Conservation (phyloP, 2,888 invertebrate genomes). For the Biston betularia region DNA sequence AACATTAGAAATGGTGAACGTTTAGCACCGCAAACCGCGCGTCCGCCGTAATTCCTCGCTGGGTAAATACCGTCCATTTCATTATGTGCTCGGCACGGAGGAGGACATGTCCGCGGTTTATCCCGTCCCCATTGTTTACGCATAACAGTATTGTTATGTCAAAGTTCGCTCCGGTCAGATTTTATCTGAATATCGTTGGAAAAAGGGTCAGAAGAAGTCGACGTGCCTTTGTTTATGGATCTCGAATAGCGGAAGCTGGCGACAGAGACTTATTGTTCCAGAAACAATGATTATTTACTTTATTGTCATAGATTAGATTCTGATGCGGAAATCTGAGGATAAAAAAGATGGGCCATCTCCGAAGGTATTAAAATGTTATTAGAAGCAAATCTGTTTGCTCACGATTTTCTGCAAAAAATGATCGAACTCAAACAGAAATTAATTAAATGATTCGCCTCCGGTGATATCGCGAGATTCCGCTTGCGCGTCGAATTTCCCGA, state of each 20-base stretch:
- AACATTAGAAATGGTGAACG: constrained; percentile 36
- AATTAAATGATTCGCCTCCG: constrained; percentile 30
- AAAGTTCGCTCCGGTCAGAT: constrained; percentile 45
- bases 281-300: constrained; percentile 17
- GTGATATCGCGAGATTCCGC: constrained; percentile 28
- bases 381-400: constrained; percentile 10
- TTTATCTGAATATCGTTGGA: constrained; percentile 44
- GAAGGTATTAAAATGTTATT: constrained; percentile 14
- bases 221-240: constrained; percentile 35
- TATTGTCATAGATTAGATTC: constrained; percentile 7
- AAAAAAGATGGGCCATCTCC: background rate
- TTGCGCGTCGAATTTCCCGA: constrained; percentile 25
- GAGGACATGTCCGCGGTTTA: constrained; percentile 39
- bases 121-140: constrained; percentile 40
- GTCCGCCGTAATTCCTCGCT: constrained; percentile 32
- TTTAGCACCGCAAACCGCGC: constrained; percentile 33
- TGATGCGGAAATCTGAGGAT: background rate
- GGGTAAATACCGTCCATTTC: constrained; percentile 41
- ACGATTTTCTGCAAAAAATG: constrained; percentile 13
- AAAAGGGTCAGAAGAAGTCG: constrained; percentile 40
- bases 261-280: constrained; percentile 17
- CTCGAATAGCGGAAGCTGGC: constrained; percentile 24
- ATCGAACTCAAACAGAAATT: constrained; percentile 28
- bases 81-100: constrained; percentile 25
- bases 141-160: constrained; percentile 40